Evolutionary conservation across 2,888 invertebrate genomes (phyloP).

Genomic region (Esperia sulphurella): DNA sequence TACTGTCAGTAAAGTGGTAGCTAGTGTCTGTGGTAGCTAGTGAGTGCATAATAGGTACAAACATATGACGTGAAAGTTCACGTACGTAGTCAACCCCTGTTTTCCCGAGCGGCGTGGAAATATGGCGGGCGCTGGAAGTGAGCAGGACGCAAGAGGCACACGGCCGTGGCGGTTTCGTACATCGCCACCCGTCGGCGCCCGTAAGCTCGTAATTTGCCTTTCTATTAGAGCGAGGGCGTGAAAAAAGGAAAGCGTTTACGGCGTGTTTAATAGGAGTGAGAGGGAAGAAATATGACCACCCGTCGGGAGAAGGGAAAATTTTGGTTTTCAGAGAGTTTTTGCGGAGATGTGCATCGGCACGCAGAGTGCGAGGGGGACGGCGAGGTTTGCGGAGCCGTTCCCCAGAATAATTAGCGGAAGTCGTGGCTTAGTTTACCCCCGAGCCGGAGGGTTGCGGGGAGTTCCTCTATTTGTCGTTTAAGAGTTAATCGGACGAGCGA

Average conservation of each 20-base stretch:
- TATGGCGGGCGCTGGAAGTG: constrained; percentile 47
- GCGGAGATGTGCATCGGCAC: constrained; percentile 74
- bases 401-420: constrained; percentile 76
- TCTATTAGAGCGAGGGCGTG: constrained; percentile 80
- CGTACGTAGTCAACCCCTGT: constrained; percentile 64
- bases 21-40: too few species aligned
- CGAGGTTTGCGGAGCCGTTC: constrained; percentile 60
- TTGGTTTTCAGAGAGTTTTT: constrained; percentile 77
- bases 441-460: constrained; percentile 59
- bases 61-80: constrained; percentile 72
- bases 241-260: constrained; percentile 80
- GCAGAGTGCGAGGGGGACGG: constrained; percentile 64
- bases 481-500: constrained; percentile 78
- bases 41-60: constrained; percentile 39
- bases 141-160: constrained; percentile 58
- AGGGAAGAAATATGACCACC: constrained; percentile 78
- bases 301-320: constrained; percentile 76
- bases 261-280: constrained; percentile 78
- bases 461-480: constrained; percentile 78
- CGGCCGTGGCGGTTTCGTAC: constrained; percentile 71
- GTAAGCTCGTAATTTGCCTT: constrained; percentile 80
- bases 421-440: constrained; percentile 76
- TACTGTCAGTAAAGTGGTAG: too few species aligned
- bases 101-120: constrained; percentile 56
- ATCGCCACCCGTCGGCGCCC: constrained; percentile 79